These are phyloP conservation scores for Lasioglossum calceatum DNA, from an alignment of 2,888 invertebrate genomes.

Conservation along the genomic window DNA sequence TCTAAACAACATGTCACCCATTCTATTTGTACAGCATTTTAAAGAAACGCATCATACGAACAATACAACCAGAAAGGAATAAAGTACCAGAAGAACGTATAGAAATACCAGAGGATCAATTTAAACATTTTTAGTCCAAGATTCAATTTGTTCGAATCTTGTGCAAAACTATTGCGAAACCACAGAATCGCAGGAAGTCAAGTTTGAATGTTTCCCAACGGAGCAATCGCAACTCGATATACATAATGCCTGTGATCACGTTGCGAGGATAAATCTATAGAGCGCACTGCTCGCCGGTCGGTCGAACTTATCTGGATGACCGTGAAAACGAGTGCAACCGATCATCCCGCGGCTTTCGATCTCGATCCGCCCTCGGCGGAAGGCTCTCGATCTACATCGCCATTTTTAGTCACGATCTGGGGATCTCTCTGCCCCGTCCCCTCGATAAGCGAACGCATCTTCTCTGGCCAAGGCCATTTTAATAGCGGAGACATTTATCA, in stretches of 20 bases:
- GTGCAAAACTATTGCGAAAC: not conserved
- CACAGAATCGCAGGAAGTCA: not conserved
- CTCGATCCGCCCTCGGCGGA: slow-evolving; percentile 62
- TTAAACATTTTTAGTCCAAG: not conserved
- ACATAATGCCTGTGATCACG: not conserved
- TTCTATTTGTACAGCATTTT: not conserved
- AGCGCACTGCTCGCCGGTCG: slow-evolving; percentile 8
- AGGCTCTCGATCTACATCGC: slow-evolving; percentile 62
- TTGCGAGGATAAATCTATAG: slow-evolving; percentile 21
- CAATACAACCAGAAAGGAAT: not conserved
- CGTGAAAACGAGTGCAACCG: slow-evolving; percentile 58
- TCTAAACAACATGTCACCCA: not conserved
- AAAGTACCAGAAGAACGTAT: not conserved
- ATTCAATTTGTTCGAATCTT: not conserved
- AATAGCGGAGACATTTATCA: slow-evolving; percentile 55
- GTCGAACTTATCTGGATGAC: slow-evolving; percentile 48
- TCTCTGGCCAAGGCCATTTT: slow-evolving; percentile 43
- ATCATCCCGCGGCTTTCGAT: slow-evolving; percentile 59
- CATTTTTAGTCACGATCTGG: slow-evolving; percentile 70
- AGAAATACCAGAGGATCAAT: not conserved
- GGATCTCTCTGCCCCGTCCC: slow-evolving; percentile 25
- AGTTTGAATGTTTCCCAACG: slow-evolving; percentile 12
- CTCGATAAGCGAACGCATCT: slow-evolving; percentile 33
- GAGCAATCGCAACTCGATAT: not conserved
- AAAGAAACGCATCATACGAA: not conserved